Percentiles rank a stretch among this genome's conserved stretches.
Evolutionary conservation across 92 coral and sea anemone species (phyloP).

Genomic region (Plumapathes pennacea): DNA sequence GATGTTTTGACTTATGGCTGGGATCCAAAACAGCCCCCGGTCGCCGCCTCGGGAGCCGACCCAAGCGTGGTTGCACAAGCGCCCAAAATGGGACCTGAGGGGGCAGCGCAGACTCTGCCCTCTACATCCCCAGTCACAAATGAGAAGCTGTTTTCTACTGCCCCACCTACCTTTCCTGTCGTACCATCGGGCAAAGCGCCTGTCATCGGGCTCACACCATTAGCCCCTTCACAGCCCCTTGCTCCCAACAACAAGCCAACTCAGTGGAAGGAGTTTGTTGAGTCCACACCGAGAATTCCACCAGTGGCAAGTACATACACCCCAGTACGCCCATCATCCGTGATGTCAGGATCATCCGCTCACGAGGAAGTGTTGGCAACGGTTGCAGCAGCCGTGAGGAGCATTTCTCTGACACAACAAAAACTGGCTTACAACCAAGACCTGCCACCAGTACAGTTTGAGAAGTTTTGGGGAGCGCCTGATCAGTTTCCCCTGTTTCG

Average conservation of each 20-base stretch:
- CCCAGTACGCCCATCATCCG: too few species aligned
- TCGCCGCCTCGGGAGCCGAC: background rate
- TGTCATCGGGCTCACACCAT: too few species aligned
- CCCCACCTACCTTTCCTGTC: constrained; percentile 1
- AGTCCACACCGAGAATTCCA: too few species aligned
- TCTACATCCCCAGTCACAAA: background rate
- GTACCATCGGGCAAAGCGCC: too few species aligned
- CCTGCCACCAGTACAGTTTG: constrained; percentile 6
- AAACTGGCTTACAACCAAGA: background rate
- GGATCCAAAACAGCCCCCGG: background rate
- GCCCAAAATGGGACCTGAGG: background rate
- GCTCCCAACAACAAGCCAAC: too few species aligned
- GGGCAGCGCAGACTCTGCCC: constrained; percentile 1
- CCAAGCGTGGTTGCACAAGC: constrained; percentile 5
- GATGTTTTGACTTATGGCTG: constrained; percentile 3
- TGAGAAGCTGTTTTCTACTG: background rate
- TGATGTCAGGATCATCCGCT: background rate
- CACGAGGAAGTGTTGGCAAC: constrained; percentile 2
- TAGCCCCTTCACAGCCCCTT: too few species aligned
- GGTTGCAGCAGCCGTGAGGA: constrained; percentile 7
- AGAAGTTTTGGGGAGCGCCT: constrained; percentile 7
- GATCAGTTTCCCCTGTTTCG: constrained; percentile 9
- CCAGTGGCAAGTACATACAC: too few species aligned
- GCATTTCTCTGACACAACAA: constrained; percentile 9
- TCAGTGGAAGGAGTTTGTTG: too few species aligned